phyloP scores from a whole-genome alignment of 2,888 invertebrate species.

The Incurvaria masculella region DNA sequence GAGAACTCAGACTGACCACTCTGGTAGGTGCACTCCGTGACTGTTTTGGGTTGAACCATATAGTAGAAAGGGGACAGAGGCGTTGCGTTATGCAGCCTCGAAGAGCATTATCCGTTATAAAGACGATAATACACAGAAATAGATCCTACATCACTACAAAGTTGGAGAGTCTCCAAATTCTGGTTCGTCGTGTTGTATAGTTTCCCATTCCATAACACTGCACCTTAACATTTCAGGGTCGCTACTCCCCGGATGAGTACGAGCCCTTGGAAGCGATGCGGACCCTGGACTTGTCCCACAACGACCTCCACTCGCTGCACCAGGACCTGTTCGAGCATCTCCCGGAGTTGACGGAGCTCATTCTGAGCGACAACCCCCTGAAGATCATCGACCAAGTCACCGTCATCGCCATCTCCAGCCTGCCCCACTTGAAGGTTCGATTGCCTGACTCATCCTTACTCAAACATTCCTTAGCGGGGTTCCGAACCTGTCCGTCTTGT shows the following conservation, averaged over 20 bases:
- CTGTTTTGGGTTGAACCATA: no score
- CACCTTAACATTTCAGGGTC: constrained; percentile 46
- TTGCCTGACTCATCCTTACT: neutral
- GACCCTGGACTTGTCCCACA: constrained; percentile 64
- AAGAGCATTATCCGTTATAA: no score
- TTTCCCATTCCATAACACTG: neutral
- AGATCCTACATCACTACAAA: no score
- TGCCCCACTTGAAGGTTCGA: constrained; percentile 62
- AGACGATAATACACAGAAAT: no score
- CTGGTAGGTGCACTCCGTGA: no score
- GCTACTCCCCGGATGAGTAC: constrained; percentile 52
- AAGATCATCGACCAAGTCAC: constrained; percentile 62
- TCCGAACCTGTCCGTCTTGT: neutral
- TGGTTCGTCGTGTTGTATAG: neutral
- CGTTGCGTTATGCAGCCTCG: no score
- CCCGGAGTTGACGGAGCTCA: constrained; percentile 62
- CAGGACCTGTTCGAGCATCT: constrained; percentile 74
- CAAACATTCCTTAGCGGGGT: neutral
- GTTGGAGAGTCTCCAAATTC: no score
- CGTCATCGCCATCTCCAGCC: constrained; percentile 61
- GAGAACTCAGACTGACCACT: no score
- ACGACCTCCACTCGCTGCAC: constrained; percentile 67
- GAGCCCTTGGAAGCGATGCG: constrained; percentile 59
- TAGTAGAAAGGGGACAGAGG: no score
- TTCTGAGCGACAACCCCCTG: constrained; percentile 73